Evolutionary conservation across 1,140 invertebrate genomes (phyloP).

Genomic region (Lasaia peninsularis): DNA sequence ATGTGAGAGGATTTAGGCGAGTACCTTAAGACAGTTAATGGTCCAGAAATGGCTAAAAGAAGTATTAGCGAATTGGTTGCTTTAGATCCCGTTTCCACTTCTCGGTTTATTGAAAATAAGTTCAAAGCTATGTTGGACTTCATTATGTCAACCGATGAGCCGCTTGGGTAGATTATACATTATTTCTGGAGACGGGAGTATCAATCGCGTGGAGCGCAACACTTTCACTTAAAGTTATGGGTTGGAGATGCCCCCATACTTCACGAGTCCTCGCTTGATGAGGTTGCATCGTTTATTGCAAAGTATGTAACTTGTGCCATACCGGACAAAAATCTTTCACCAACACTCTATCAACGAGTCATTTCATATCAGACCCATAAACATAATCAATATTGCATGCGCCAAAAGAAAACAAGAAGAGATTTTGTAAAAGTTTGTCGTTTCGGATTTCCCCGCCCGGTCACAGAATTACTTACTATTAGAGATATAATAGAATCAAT

Average conservation of each 20-base stretch:
- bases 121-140: constrained; percentile 34
- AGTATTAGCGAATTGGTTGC: constrained; percentile 36
- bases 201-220: constrained; percentile 40
- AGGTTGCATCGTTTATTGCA: constrained; percentile 48
- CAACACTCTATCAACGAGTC: constrained; percentile 13
- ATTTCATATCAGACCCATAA: constrained; percentile 12
- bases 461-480: constrained; percentile 11
- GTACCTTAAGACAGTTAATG: constrained; percentile 39
- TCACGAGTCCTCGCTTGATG: constrained; percentile 22
- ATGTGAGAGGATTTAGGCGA: constrained; percentile 44
- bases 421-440: constrained; percentile 16
- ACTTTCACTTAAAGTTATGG: constrained; percentile 50
- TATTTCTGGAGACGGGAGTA: constrained; percentile 31
- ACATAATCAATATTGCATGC: constrained; percentile 17
- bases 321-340: constrained; percentile 12
- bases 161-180: constrained; percentile 36
- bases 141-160: constrained; percentile 35
- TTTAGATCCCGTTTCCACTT: constrained; percentile 25
- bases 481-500: constrained; percentile 14
- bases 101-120: constrained; percentile 17
- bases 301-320: constrained; percentile 44
- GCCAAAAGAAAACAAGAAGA: constrained; percentile 13
- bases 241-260: constrained; percentile 43
- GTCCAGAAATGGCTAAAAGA: constrained; percentile 33
- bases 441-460: constrained; percentile 14